A percentile compares a stretch with the other conserved stretches of the same genome.
Conservation (phyloP, 2,113 vertebrate genomes). For the Cavia aperea region DNA sequence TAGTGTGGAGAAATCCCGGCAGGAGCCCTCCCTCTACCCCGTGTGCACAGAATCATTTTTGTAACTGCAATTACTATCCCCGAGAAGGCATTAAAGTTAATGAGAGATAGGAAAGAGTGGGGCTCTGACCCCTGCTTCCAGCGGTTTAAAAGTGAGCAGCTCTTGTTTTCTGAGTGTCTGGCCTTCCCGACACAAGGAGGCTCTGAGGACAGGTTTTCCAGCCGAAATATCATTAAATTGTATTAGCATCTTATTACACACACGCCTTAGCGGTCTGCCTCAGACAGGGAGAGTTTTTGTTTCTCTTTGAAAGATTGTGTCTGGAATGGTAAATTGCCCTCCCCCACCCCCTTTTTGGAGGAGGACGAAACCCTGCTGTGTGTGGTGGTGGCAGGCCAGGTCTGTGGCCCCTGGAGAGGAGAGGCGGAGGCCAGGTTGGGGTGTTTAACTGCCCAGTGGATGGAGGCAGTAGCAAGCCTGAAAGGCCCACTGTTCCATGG, state of each 20-base stretch:
- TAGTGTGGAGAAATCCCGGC: neutral
- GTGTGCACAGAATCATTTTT: conserved; percentile 43
- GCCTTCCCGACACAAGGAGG: conserved; percentile 68
- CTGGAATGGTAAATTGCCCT: conserved; percentile 70
- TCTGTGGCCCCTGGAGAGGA: conserved; percentile 58
- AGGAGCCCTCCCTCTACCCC: neutral
- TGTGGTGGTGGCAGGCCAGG: conserved; percentile 56
- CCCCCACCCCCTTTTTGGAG: neutral
- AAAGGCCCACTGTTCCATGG: conserved; percentile 68
- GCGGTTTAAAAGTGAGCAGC: conserved; percentile 49
- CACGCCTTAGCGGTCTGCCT: conserved; percentile 63
- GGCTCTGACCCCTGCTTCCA: conserved; percentile 58
- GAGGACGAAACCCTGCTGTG: conserved; percentile 61
- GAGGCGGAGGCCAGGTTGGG: conserved; percentile 65
- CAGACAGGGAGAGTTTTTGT: conserved; percentile 72
- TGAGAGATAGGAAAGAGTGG: conserved; percentile 59
- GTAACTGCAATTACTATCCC: conserved; percentile 39
- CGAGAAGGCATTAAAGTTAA: conserved; percentile 70
- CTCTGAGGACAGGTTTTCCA: conserved; percentile 72
- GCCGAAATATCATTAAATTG: conserved; percentile 73
- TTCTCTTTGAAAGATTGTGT: conserved; percentile 71
- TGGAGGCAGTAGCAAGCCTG: conserved; percentile 44
- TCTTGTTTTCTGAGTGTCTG: conserved; percentile 67
- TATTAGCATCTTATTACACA: conserved; percentile 76
- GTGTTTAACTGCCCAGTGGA: conserved; percentile 66